Percentiles rank a stretch among this genome's conserved stretches.
phyloP scores from a whole-genome alignment of 1,140 invertebrate species.

The Aphis craccivora region DNA sequence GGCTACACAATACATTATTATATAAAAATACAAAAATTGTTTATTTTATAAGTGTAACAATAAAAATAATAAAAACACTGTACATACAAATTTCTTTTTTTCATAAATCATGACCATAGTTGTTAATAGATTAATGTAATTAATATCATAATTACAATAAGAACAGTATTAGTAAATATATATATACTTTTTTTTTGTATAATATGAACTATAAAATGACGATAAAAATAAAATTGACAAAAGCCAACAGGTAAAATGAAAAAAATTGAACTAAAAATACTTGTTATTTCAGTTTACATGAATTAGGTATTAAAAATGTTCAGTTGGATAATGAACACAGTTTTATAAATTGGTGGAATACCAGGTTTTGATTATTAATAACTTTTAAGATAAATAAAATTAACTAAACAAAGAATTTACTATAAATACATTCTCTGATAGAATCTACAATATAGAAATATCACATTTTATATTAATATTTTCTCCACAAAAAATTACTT shows the following conservation, averaged over 20 bases:
- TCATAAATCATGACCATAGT: background rate
- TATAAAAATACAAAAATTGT: background rate
- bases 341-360: constrained; percentile 49
- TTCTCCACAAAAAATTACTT: background rate
- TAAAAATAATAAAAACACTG: constrained; percentile 6
- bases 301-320: background rate
- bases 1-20: background rate
- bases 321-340: constrained; percentile 21
- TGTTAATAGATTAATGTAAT: background rate
- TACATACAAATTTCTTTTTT: background rate
- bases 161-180: background rate
- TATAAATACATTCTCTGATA: background rate
- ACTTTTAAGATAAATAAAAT: background rate
- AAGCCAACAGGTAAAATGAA: background rate
- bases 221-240: background rate
- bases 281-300: background rate
- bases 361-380: constrained; percentile 54
- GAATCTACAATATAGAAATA: constrained; percentile 24
- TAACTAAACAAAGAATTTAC: background rate
- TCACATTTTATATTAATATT: background rate
- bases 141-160: background rate
- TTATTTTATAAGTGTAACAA: constrained; percentile 2
- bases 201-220: background rate
- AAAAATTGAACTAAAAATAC: background rate
- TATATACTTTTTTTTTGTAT: background rate